These are phyloP conservation scores for Fabriciana adippe DNA, from an alignment of 2,888 invertebrate species.

Conservation along the genomic window DNA sequence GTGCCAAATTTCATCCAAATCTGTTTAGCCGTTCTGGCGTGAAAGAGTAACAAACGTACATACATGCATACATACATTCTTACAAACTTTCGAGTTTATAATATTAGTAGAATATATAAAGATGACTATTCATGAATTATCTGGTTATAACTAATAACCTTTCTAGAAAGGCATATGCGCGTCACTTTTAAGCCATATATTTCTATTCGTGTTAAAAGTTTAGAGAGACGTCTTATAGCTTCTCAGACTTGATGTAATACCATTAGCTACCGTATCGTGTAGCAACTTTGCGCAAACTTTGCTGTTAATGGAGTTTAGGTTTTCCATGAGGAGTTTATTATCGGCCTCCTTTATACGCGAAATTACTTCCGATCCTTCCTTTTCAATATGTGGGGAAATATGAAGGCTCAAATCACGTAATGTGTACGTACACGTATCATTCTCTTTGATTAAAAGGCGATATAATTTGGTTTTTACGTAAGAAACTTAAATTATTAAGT, in stretches of 20 bases:
- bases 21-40: too few species aligned
- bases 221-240: not conserved
- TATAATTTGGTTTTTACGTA: too few species aligned
- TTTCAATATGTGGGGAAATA: not conserved
- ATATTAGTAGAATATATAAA: too few species aligned
- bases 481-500: too few species aligned
- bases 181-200: too few species aligned
- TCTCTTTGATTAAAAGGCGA: not conserved
- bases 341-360: not conserved
- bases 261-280: conserved; percentile 7
- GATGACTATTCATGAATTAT: too few species aligned
- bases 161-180: too few species aligned
- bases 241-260: not conserved
- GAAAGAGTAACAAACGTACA: too few species aligned
- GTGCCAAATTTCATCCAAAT: too few species aligned
- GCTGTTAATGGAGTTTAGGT: conserved; percentile 6
- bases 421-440: not conserved
- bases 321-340: not conserved
- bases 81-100: too few species aligned
- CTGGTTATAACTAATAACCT: too few species aligned
- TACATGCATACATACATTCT: too few species aligned
- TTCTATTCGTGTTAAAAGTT: not conserved
- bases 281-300: conserved; percentile 3
- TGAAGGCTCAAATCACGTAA: not conserved
- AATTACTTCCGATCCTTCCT: not conserved